Base-by-base conservation (phyloP, 2,888 invertebrate genomes). In the Amblyjoppa fuscipennis region DNA sequence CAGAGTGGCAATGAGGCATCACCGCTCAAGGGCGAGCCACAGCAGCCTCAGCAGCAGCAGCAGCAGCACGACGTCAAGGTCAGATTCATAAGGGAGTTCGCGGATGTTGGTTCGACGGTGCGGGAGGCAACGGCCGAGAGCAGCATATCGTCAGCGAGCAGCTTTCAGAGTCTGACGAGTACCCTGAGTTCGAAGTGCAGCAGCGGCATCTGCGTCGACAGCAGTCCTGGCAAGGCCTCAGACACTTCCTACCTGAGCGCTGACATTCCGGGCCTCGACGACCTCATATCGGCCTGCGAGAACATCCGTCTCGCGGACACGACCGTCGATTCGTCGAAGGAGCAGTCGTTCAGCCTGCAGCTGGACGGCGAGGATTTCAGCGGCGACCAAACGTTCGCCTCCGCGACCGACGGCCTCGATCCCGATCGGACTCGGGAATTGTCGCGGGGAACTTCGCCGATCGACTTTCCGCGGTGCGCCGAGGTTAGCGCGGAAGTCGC, bases 1-100 rank as follows among this genome's bases (percentile, higher is more conserved):
- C 87, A 88, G 88, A 76, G 78, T 79, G 86, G 88, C 81, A 87
- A 86, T 85, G 88, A 87, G 51, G 83, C 83, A 83, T 76, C 86
- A 75, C 76, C 85, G 88, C 79, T 59, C 79, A 81, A 82, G 59
- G 51, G 53, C 11, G 83, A 81, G 16, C 68, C 70, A 31, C 78
- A 81, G 69, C 61, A 71, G 61, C 77, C 73, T 4, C 51, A 5
- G 68, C 59, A 70, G 68, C 76, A 75, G 64, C 83, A 84, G 68
- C 59, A 51, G 31, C 88, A 91, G 80, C 92, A 92, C 89, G 92
- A 93, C 86, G 90, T 93, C 78, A 93, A 93, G 83, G 93, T 93
- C 59, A 91, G 89, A 61, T 93, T 93, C 80, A 88, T 90, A 70
- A 91, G 93, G 51, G 93, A 93, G 82, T 93, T 93, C 70, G 91